Evolutionary conservation across 2,888 invertebrate genomes (phyloP).

Genomic region (Chaetoderma sp.): DNA sequence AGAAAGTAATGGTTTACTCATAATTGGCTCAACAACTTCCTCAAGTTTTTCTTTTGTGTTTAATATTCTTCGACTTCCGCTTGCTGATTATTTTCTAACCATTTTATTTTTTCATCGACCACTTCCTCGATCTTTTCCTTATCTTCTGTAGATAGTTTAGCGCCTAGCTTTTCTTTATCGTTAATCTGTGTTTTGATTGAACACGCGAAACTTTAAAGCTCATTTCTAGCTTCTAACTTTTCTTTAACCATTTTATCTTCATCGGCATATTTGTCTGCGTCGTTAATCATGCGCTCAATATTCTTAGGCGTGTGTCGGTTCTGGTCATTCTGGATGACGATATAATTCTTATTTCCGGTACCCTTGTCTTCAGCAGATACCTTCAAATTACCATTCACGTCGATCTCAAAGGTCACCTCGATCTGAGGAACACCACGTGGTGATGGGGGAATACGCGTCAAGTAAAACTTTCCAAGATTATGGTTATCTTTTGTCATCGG

Average conservation of each 20-base stretch:
- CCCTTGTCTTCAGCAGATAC: constrained; percentile 98
- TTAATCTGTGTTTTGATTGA: constrained; percentile 95
- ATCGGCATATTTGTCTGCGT: constrained; percentile 98
- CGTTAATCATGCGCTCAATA: constrained; percentile 98
- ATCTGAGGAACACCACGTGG: too few species aligned
- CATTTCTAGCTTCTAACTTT: constrained; percentile 94
- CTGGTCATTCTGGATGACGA: constrained; percentile 98
- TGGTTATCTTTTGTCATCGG: constrained; percentile 99
- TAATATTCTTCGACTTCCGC: constrained; percentile 92
- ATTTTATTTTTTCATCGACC: constrained; percentile 95
- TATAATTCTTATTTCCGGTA: constrained; percentile 97
- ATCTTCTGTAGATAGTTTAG: constrained; percentile 87
- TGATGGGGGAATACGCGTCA: constrained; percentile 92
- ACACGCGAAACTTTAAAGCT: constrained; percentile 93
- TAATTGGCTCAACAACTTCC: constrained; percentile 93
- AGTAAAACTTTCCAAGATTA: constrained; percentile 96
- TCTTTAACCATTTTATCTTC: constrained; percentile 90
- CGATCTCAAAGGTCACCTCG: constrained; percentile 73
- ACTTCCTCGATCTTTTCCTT: constrained; percentile 92
- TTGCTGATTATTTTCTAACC: constrained; percentile 95
- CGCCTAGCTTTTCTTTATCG: constrained; percentile 96
- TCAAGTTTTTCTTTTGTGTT: constrained; percentile 93
- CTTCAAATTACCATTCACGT: constrained; percentile 71
- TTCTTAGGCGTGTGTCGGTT: constrained; percentile 97
- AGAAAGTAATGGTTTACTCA: too few species aligned